phyloP scores from a whole-genome alignment of 2,797 vertebrate genomes.

The Myripristis jacobus region DNA sequence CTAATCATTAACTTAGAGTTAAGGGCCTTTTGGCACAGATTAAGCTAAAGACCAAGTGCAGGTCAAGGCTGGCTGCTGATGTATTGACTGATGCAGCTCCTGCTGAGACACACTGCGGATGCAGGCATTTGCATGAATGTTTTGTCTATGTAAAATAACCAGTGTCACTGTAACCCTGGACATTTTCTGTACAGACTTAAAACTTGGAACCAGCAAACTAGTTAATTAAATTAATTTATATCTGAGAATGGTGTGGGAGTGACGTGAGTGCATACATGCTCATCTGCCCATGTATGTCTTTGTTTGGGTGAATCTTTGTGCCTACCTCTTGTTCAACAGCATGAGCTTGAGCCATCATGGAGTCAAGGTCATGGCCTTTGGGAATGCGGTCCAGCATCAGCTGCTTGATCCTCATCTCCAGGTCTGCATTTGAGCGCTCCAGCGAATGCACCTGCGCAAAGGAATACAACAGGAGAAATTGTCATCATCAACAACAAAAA shows the following conservation, averaged over 20 bases:
- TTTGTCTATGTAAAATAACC: conserved; percentile 49
- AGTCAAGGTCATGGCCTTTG: conserved; percentile 83
- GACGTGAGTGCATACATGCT: background rate
- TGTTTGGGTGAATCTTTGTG: background rate
- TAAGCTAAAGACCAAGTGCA: conserved; percentile 17
- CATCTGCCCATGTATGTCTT: background rate
- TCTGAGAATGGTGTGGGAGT: background rate
- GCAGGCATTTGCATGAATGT: conserved; percentile 42
- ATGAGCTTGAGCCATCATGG: conserved; percentile 86
- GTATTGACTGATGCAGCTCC: background rate
- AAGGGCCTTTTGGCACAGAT: background rate
- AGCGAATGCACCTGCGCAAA: conserved; percentile 80
- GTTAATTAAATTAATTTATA: too few relatives aligned
- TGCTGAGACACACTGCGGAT: background rate
- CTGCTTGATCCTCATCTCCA: conserved; percentile 85
- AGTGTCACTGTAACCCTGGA: conserved; percentile 15
- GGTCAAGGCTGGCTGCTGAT: conserved; percentile 6
- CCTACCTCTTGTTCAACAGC: conserved; percentile 85
- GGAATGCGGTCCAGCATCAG: conserved; percentile 84
- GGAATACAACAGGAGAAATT: background rate
- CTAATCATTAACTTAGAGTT: conserved; percentile 54
- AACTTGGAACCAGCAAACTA: background rate
- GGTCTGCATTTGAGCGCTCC: conserved; percentile 86
- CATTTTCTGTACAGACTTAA: background rate
- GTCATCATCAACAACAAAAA: background rate